Base-by-base conservation (phyloP, 2,888 invertebrate species). In the Standfussiana lucernea region DNA sequence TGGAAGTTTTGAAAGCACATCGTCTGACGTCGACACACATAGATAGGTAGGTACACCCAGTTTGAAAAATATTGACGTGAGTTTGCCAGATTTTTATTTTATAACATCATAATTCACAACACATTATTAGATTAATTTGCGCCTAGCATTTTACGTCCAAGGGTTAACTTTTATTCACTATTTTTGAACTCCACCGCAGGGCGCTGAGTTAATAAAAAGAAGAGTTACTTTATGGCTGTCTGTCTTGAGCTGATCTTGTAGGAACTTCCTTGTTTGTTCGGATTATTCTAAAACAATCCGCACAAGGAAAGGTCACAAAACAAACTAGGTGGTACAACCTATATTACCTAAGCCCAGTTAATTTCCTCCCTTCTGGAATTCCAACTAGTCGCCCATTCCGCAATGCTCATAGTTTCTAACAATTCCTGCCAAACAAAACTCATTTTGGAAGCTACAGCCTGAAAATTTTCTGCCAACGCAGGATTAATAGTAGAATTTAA, bases 401-500 rank as follows among this genome's bases (percentile, higher is more conserved):
- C 78, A 82, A 69, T 59, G 78, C 37, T 80, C 61, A 82, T 82
- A 82, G 82, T 82, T 82, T 71, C 62, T 42, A 84, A 82, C 75
- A 61, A 79, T 72, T 64, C 50, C 42, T 40, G 56, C 72, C 50
- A 67, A 85, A 79, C 85, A 85, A 82, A 85, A 82, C 72, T 82
- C 69, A 78, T 85, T 82, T 79, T 42, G 61, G 45, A 76, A 79
- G 75, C 69, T 69, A 69, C 65, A 74, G 66, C 77, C 53, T 65
- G 66, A 70, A 78, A 83, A 80, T 72, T 72, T 72, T 71, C 70
- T 64, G 35, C 62, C 53, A 32, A 72, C 74, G 74, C 45, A 73
- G 75, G 64, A 82, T 84, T 82, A 77, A 86, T 88, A 65, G 77
- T 67, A 68, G 80, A 87, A 85, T 88, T 80, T 86, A 89, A 87